Base-by-base conservation (phyloP, 2,888 invertebrate genomes). In the Ornithoptera alexandrae region DNA sequence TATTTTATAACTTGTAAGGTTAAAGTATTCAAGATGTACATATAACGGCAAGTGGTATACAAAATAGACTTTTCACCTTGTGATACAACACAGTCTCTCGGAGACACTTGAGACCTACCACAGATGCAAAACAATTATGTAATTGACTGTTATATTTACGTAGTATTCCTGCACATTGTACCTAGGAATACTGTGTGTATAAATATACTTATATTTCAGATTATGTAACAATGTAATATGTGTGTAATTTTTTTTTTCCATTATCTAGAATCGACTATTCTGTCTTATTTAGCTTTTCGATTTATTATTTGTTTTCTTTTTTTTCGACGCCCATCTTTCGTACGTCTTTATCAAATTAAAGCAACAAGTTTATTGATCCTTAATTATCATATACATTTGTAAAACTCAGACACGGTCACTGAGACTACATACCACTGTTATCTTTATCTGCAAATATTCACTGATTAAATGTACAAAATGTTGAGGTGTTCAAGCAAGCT, bases 401-500 rank as follows among this genome's bases (percentile, higher is more conserved):
- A 56, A 67, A 2, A 39, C 30, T 30, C 18, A 18, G 53, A 56
- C 18, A 46, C 1, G 17, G 42, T 60, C 18, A 64, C 36, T 64
- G 24, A 59, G 46, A 7, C 20, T 18, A 60, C 57, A 64, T 68
- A 59, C 50, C 50, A n/a, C 2, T 36, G n/a, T 64, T 68, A 68
- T 68, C 68, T 53, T 20, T 65, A 64, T 64, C 46, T 64, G 42
- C 36, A 64, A 65, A 24, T 36, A 61, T 69, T 65, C n/a, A 18
- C 42, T 65, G 69, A 65, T 69, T 56, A 65, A 24, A 65, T 68
- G 63, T 24, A 57, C 57, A 59, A 59, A 59, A 59, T 59, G 20
- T 58, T 58, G 7, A 58, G 58, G 30, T 30, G 30, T 57, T 22
- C 17, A 5, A 50, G 50, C 15, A 17, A 30, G 30, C 30, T 30